Conservation (phyloP, 2,797 vertebrate species). For the Selene dorsalis region DNA sequence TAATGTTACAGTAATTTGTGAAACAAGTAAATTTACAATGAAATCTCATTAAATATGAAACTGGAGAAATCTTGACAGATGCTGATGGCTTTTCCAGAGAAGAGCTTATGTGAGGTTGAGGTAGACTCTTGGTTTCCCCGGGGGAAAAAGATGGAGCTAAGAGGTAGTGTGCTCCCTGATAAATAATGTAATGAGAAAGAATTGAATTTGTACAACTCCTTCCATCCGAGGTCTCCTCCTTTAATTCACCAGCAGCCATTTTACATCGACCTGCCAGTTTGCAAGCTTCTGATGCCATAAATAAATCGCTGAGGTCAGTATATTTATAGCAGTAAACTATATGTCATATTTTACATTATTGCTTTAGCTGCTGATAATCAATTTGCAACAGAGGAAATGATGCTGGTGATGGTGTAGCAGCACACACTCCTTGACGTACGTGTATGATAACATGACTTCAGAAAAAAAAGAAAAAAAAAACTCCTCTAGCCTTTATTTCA, state of each 20-base stretch:
- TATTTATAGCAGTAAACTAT: conserved; percentile 45
- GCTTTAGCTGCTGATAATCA: conserved; percentile 39
- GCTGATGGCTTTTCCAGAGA: conserved; percentile 71
- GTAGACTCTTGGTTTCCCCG: conserved; percentile 7
- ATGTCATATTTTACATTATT: conserved; percentile 40
- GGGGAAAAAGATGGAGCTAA: conserved; percentile 35
- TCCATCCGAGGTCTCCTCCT: conserved; percentile 32
- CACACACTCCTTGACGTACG: conserved; percentile 24
- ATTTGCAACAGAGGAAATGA: conserved; percentile 38
- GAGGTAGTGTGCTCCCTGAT: conserved; percentile 36
- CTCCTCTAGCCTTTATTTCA: conserved; percentile 16
- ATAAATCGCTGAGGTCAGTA: conserved; percentile 50
- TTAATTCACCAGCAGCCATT: conserved; percentile 53
- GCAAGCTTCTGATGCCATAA: conserved; percentile 37
- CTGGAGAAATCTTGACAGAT: conserved; percentile 35
- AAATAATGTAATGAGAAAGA: conserved; percentile 59
- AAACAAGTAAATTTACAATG: conserved; percentile 23
- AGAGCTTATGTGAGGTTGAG: conserved; percentile 51
- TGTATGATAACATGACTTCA: conserved; percentile 25
- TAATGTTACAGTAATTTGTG: conserved; percentile 20
- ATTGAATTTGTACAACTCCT: conserved; percentile 56
- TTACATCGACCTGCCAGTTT: conserved; percentile 46
- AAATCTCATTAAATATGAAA: conserved; percentile 40
- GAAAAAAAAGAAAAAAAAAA: not conserved
- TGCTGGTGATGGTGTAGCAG: conserved; percentile 27